Evolutionary conservation across 1,140 invertebrate species (phyloP).

Genomic region (Drosophila varians): DNA sequence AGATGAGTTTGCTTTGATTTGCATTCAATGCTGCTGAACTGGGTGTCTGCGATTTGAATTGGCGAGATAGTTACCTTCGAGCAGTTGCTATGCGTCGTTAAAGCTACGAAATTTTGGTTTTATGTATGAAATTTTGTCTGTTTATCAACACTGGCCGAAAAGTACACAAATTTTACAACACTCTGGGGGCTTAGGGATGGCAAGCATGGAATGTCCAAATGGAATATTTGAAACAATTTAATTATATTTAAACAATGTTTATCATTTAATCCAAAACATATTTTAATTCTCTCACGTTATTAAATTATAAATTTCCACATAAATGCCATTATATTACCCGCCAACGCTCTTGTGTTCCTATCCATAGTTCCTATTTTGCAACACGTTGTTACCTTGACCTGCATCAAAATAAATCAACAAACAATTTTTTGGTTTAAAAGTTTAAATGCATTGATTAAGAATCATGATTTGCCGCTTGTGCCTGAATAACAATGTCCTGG

Average conservation of each 20-base stretch:
- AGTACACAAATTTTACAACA: neutral
- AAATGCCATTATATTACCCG: neutral
- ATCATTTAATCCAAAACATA: neutral
- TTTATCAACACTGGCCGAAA: neutral
- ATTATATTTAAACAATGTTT: neutral
- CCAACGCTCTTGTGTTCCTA: neutral
- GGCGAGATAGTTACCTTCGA: constrained; percentile 44
- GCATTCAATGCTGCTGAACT: constrained; percentile 29
- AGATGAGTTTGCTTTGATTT: constrained; percentile 28
- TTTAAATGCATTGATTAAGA: constrained; percentile 31
- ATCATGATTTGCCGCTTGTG: constrained; percentile 81
- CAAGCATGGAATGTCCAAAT: neutral
- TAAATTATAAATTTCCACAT: too few relatives aligned
- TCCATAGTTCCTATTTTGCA: neutral
- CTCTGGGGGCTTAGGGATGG: neutral
- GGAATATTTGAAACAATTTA: too few relatives aligned
- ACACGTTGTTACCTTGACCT: neutral
- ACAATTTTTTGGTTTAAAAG: constrained; percentile 11
- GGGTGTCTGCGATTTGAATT: constrained; percentile 16
- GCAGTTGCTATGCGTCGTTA: constrained; percentile 32
- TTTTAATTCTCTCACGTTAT: too few relatives aligned
- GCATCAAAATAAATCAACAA: constrained; percentile 32
- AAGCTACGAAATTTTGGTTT: constrained; percentile 21
- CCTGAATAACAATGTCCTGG: constrained; percentile 54
- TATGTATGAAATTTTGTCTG: neutral